Percentiles rank a stretch among this genome's conserved stretches.
phyloP scores from a whole-genome alignment of 2,797 vertebrate genomes.

The Sus cebifrons region DNA sequence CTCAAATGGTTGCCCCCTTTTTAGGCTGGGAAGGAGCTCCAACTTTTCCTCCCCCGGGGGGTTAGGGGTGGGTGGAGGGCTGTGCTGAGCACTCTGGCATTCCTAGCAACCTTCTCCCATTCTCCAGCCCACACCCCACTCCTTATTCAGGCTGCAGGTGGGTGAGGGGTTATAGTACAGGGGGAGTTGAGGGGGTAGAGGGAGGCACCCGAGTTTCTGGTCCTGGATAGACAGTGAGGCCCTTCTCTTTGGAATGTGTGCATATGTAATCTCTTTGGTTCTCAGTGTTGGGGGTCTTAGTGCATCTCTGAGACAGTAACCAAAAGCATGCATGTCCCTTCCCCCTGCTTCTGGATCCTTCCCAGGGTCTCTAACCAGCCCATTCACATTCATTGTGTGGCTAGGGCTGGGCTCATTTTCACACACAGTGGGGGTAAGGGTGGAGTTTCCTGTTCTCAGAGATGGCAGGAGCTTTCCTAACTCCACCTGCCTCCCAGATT shows the following conservation, averaged over 20 bases:
- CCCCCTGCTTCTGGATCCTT: too few species aligned
- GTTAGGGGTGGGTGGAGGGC: too few species aligned
- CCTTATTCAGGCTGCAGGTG: not conserved
- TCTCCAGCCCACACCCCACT: not conserved
- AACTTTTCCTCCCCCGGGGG: not conserved
- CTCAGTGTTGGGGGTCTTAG: not conserved
- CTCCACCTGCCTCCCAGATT: not conserved
- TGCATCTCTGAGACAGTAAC: not conserved
- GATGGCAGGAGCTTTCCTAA: not conserved
- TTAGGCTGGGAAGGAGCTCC: not conserved
- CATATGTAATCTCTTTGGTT: fast-evolving
- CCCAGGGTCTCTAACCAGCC: too few species aligned
- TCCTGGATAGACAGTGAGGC: not conserved
- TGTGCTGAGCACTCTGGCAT: not conserved
- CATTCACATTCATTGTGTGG: too few species aligned
- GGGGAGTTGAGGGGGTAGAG: too few species aligned
- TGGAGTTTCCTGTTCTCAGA: not conserved
- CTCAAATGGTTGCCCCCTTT: not conserved
- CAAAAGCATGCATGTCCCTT: not conserved
- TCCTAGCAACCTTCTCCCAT: not conserved
- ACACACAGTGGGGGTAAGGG: not conserved
- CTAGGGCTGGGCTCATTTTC: not conserved
- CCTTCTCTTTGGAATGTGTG: not conserved
- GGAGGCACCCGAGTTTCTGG: too few species aligned
- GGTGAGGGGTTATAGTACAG: not conserved